Base-by-base conservation (phyloP, 2,888 invertebrate species). In the Agrypnus murinus region DNA sequence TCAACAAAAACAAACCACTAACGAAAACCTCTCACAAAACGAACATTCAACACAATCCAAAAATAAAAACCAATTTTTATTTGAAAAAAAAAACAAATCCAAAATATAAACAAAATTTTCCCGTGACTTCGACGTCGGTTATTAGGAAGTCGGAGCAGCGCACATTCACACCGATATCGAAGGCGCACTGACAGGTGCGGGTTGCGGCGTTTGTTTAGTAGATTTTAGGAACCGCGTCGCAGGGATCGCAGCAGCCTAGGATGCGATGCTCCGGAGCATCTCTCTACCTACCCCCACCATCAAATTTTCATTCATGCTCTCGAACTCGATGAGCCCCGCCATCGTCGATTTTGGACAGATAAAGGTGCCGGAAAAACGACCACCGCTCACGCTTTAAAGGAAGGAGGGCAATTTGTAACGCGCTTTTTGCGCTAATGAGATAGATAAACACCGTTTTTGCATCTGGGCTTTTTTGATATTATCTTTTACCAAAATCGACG, bases 141-240 rank as follows among this genome's bases (percentile, higher is more conserved):
- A 25, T 3, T 0, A 46, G 46, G 31, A 50, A 32, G 36, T 38
- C 55, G 17, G 34, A 34, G 55, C 53, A 34, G 15, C 34, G 36
- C 9, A 36, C 17, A 34, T 58, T 50, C 10, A 43, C 53, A 32
- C 50, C 53, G 55, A 60, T 43, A 60, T 34, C 65, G 62, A 65
- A 65, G 58, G 60, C 65, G 62, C 70, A 70, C 70, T 70, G 70
- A 65, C 70, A 65, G 65, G 65, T 65, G 60, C 65, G 48, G 69
- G 69, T 69, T 69, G 63, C 62, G 65, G 65, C 65, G 70, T 65
- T 70, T 70, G 65, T 70, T 65, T 65, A 68, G 71, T 64, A 65
- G 68, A 59, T 58, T 68, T 68, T 59, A 53, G 55, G 68, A 64
- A 59, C 46, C 58, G 71, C 68, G 71, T 71, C 71, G 67, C 67